Evolutionary conservation across 2,888 invertebrate species (phyloP).

Genomic region (Esperia sulphurella): DNA sequence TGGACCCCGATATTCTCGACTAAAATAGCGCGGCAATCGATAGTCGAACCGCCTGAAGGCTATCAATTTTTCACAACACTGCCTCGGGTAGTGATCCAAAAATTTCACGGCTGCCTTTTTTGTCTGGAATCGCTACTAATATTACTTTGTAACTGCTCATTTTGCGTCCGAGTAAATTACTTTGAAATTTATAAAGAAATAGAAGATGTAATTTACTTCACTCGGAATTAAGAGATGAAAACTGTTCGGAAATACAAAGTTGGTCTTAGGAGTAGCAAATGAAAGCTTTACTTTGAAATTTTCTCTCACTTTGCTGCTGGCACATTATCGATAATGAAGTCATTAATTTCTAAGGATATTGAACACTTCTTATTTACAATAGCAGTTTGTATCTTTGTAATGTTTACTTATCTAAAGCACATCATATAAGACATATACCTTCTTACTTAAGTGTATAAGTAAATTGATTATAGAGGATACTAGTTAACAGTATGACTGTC

Average conservation of each 20-base stretch:
- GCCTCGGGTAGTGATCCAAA: conserved; percentile 33
- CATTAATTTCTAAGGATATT: too few relatives aligned
- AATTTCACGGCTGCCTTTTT: conserved; percentile 28
- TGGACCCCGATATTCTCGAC: conserved; percentile 24
- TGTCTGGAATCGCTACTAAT: conserved; percentile 13
- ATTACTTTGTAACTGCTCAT: conserved; percentile 17
- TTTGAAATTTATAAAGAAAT: neutral
- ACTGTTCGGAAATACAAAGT: neutral
- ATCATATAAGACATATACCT: too few relatives aligned
- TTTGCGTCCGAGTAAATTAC: conserved; percentile 9
- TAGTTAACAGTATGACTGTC: too few relatives aligned
- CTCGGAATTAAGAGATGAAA: neutral
- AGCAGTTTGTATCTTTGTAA: too few relatives aligned
- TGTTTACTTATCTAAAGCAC: too few relatives aligned
- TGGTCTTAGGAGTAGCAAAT: neutral
- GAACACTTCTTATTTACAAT: too few relatives aligned
- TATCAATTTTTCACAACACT: conserved; percentile 56
- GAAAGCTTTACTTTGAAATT: neutral
- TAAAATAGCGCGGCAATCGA: conserved; percentile 30
- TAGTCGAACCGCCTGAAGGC: conserved; percentile 16
- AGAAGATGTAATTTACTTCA: neutral
- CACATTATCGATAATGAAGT: too few relatives aligned
- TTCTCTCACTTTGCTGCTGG: neutral
- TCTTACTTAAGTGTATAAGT: too few relatives aligned
- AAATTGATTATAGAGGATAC: too few relatives aligned